Percentiles rank a stretch among this genome's conserved stretches.
Conservation (phyloP, 2,888 invertebrate genomes). For the Enchytraeus crypticus region DNA sequence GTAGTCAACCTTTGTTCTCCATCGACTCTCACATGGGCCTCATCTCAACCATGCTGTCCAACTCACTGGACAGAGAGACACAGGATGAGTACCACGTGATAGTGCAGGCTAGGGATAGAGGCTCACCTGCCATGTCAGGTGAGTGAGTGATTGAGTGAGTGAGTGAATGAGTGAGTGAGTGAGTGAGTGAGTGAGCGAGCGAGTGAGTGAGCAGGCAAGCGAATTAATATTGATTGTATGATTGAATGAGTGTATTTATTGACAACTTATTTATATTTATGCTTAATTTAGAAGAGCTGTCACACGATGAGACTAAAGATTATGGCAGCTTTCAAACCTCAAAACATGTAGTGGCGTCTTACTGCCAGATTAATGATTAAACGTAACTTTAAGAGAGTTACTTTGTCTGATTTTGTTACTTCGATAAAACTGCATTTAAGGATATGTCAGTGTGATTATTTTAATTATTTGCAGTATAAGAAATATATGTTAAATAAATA, state of each 20-base stretch:
- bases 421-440: no score
- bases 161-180: no score
- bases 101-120: conserved; percentile 78
- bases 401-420: no score
- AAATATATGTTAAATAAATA: no score
- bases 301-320: neutral
- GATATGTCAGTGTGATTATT: no score
- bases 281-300: neutral
- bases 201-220: no score
- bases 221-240: neutral
- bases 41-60: conserved; percentile 33
- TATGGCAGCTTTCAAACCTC: neutral
- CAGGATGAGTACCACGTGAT: conserved; percentile 64
- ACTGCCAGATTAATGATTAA: no score
- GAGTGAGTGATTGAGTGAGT: no score
- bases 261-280: neutral
- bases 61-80: conserved; percentile 38
- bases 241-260: neutral
- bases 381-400: no score
- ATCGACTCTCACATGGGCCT: conserved; percentile 38
- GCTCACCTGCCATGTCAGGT: conserved; percentile 27
- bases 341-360: no score
- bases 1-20: conserved; percentile 22
- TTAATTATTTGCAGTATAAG: no score
- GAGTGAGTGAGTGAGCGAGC: no score